Conservation (phyloP, 92 coral and sea anemone species). For the Palythoa heliodiscus region DNA sequence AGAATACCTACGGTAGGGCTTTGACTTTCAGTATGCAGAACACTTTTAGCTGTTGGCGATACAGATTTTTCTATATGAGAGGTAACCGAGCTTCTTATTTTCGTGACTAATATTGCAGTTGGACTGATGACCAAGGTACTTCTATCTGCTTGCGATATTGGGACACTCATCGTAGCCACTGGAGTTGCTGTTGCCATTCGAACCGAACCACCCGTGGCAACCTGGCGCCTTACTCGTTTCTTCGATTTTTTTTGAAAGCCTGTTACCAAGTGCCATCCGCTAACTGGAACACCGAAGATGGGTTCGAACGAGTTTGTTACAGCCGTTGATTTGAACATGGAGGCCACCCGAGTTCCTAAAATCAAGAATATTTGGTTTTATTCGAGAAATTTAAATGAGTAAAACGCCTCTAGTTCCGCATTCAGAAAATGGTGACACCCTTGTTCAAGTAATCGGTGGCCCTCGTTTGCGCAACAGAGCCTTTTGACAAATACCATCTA, state of each 20-base stretch:
- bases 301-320: conserved; percentile 76
- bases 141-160: conserved; percentile 22
- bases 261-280: conserved; percentile 89
- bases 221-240: conserved; percentile 86
- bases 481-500: too few relatives aligned
- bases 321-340: conserved; percentile 83
- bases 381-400: not conserved
- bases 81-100: not conserved
- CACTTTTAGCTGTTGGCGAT: not conserved
- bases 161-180: conserved; percentile 20
- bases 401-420: too few relatives aligned
- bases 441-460: too few relatives aligned
- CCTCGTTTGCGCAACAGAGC: too few relatives aligned
- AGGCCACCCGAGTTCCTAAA: conserved; percentile 72
- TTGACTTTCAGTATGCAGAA: not conserved
- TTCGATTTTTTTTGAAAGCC: conserved; percentile 77
- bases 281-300: conserved; percentile 74
- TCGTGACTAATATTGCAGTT: not conserved
- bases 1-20: not conserved
- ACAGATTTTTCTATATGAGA: not conserved
- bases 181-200: conserved; percentile 47
- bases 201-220: conserved; percentile 47
- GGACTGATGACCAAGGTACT: conserved; percentile 11
- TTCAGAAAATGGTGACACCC: too few relatives aligned
- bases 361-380: not conserved